Percentiles rank a stretch among this genome's conserved stretches.
phyloP scores from a whole-genome alignment of 2,888 invertebrate species.

The Stenurella melanura region DNA sequence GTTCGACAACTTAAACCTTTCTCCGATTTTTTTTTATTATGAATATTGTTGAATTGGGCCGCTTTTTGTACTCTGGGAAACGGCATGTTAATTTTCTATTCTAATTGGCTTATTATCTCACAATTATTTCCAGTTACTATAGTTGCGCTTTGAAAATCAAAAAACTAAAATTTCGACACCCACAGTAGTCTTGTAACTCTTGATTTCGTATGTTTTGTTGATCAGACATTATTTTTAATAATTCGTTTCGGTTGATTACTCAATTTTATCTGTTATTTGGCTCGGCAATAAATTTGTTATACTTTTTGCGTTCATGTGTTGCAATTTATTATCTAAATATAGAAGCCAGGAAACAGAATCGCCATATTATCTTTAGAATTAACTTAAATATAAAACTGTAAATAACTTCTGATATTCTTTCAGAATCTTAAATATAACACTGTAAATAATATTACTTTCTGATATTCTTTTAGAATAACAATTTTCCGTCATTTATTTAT shows the following conservation, averaged over 20 bases:
- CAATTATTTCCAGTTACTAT: not conserved
- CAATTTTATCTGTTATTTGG: not conserved
- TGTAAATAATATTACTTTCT: not conserved
- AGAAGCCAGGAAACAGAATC: not conserved
- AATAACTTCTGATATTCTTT: not conserved
- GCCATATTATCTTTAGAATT: not conserved
- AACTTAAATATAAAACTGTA: not conserved
- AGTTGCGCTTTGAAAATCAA: not conserved
- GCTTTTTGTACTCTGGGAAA: too few relatives aligned
- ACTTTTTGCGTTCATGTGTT: not conserved
- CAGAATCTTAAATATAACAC: not conserved
- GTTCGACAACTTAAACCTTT: too few relatives aligned
- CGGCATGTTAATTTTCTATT: too few relatives aligned
- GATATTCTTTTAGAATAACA: not conserved
- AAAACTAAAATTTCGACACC: not conserved
- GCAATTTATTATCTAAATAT: not conserved
- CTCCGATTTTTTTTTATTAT: conserved; percentile 2
- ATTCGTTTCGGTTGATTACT: not conserved
- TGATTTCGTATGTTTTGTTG: not conserved
- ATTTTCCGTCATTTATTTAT: not conserved
- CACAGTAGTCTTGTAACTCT: not conserved
- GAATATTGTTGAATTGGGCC: too few relatives aligned
- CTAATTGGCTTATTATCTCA: too few relatives aligned
- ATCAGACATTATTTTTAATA: not conserved
- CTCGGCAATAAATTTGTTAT: not conserved